Conservation (phyloP, 1,140 invertebrate species). For the Helicorthomorpha holstii region DNA sequence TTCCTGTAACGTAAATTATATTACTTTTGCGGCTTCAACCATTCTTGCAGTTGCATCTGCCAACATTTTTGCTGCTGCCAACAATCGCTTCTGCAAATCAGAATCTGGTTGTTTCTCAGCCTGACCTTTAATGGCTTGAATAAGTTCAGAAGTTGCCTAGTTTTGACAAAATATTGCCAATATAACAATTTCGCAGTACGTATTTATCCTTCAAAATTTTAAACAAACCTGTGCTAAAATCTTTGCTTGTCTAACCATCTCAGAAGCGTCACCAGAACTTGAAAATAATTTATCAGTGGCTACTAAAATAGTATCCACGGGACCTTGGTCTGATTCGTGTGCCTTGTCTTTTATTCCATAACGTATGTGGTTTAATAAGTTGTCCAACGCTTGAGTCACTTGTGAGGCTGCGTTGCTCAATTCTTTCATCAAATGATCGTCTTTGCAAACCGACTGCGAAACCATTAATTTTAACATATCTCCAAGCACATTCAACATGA, state of each 20-base stretch:
- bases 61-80: conserved; percentile 79
- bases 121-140: conserved; percentile 84
- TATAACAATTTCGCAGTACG: not conserved
- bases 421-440: conserved; percentile 51
- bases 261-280: conserved; percentile 61
- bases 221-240: conserved; percentile 48
- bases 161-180: not conserved
- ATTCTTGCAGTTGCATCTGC: conserved; percentile 85
- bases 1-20: not conserved
- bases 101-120: conserved; percentile 74
- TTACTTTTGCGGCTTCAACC: conserved; percentile 77
- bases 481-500: not conserved
- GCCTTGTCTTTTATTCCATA: conserved; percentile 32
- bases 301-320: conserved; percentile 65
- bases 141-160: conserved; percentile 77
- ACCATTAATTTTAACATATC: not conserved
- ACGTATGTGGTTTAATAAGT: conserved; percentile 72
- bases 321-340: conserved; percentile 39
- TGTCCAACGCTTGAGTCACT: conserved; percentile 75
- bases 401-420: conserved; percentile 66
- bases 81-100: conserved; percentile 68
- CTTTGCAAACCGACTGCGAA: conserved; percentile 24
- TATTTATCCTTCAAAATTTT: not conserved
- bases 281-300: conserved; percentile 78
- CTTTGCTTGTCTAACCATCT: conserved; percentile 88